A percentile compares a stretch with the other conserved stretches of the same genome.
Conservation (phyloP, 2,113 vertebrate genomes). For the Centropristis striata region DNA sequence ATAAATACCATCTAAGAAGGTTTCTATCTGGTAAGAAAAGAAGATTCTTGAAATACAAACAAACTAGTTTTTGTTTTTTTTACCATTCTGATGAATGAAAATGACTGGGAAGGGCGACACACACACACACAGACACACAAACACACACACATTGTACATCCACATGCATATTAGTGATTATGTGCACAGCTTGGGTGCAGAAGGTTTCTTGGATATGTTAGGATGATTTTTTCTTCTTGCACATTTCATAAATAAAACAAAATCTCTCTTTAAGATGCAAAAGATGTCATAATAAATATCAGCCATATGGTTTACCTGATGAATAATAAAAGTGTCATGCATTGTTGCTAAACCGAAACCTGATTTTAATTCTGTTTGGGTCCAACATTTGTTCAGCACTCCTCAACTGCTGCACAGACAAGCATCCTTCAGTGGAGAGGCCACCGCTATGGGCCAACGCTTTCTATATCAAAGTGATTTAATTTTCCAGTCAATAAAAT, state of each 20-base stretch:
- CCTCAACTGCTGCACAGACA: constrained; percentile 27
- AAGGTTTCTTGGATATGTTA: background rate
- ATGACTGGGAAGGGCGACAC: no score
- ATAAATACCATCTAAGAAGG: no score
- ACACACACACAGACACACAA: constrained; percentile 17
- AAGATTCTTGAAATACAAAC: no score
- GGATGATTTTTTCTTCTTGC: background rate
- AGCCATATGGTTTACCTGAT: background rate
- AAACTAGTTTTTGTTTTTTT: no score
- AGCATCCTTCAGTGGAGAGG: constrained; percentile 60
- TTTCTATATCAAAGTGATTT: constrained; percentile 97
- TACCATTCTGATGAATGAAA: no score
- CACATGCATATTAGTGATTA: constrained; percentile 12
- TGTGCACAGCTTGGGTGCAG: constrained; percentile 11
- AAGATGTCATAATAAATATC: background rate
- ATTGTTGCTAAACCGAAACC: background rate
- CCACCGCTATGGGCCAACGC: constrained; percentile 71
- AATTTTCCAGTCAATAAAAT: constrained; percentile 99
- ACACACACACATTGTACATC: constrained; percentile 6
- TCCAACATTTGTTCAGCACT: constrained; percentile 56
- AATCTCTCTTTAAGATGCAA: constrained; percentile 7
- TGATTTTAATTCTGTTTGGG: constrained; percentile 42
- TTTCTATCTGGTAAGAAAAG: no score
- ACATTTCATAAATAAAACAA: background rate
- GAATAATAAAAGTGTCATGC: background rate